A percentile compares a stretch with the other conserved stretches of the same genome.
Evolutionary conservation across 2,797 vertebrate genomes (phyloP).

Genomic region (Poecilia picta): DNA sequence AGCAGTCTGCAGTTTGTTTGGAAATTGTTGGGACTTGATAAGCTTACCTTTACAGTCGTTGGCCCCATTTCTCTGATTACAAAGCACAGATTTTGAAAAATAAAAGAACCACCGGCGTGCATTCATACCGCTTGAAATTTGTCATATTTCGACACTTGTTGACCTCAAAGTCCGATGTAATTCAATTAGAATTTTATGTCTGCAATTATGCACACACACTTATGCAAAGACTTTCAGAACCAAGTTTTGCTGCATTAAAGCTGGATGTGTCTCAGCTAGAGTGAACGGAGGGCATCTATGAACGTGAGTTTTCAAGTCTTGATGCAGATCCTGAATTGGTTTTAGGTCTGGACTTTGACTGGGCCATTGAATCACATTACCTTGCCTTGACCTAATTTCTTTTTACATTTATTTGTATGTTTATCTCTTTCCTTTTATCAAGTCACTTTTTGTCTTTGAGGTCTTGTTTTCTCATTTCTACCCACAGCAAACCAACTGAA

Average conservation of each 20-base stretch:
- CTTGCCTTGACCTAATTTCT: neutral
- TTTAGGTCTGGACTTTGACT: neutral
- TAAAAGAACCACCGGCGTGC: slow-evolving; percentile 30
- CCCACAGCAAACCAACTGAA: neutral
- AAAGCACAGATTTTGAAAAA: slow-evolving; percentile 40
- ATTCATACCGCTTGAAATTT: neutral
- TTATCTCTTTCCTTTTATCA: neutral
- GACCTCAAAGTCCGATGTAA: neutral
- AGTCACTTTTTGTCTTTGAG: neutral
- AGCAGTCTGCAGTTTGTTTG: slow-evolving; percentile 59
- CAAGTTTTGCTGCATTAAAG: neutral
- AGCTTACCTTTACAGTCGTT: slow-evolving; percentile 57
- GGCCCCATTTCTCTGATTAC: slow-evolving; percentile 55
- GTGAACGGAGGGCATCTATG: neutral
- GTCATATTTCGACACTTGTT: neutral
- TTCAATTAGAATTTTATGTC: neutral
- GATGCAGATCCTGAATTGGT: neutral
- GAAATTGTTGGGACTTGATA: slow-evolving; percentile 58
- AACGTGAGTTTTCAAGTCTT: neutral
- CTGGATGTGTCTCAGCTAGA: neutral
- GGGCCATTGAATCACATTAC: neutral
- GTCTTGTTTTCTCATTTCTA: neutral
- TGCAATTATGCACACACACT: neutral
- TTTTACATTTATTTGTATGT: neutral
- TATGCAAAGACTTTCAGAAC: neutral